Evolutionary conservation across 2,113 vertebrate genomes (phyloP), one percentile per base, ranked within the genome.

Genomic region (Thalassoma bifasciatum): DNA sequence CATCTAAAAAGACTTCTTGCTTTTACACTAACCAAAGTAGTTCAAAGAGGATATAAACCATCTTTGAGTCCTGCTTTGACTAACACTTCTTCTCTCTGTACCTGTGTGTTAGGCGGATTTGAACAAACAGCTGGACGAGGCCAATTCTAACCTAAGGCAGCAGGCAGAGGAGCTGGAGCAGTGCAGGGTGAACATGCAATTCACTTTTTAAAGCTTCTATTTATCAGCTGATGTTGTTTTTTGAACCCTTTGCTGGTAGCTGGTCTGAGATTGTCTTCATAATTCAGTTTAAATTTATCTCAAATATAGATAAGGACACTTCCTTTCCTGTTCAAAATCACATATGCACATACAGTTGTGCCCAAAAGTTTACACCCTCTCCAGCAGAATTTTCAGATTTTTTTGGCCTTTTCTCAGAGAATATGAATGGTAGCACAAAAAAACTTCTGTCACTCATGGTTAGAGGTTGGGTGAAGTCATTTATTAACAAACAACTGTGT

Each of bases 121-220:
- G 77, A 92, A 96, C 72, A 85, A 89, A 79, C 94, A 95, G 88
- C 92, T 79, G 68, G 67, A 66, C 16, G 90, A 93, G n/a, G 83
- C 57, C 38, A 92, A 94, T 70, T 83, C 2, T 0, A 72, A 85
- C 37, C 83, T 96, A 63, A 93, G 81, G 26, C 90, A 81, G 0
- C 86, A 77, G 14, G 92, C 95, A 12, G 87, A 93, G 36, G 95
- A 96, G 53, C 54, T 96, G 75, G 91, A 87, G 63, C 92, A 88
- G 36, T 89, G 93, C 2, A 94, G 92, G 95, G 96, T 97, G 57
- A 70, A 42, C 1, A 13, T 30, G 19, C 49, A 11, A 37, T 16
- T 22, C 9, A 44, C 44, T 46, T 46, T 19, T 22, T 46, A 5
- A 19, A 17, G 37, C 11, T 13, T 36, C 0, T 50, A 26, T 42